phyloP scores from a whole-genome alignment of 2,113 vertebrate genomes.

The Brachyistius frenatus region DNA sequence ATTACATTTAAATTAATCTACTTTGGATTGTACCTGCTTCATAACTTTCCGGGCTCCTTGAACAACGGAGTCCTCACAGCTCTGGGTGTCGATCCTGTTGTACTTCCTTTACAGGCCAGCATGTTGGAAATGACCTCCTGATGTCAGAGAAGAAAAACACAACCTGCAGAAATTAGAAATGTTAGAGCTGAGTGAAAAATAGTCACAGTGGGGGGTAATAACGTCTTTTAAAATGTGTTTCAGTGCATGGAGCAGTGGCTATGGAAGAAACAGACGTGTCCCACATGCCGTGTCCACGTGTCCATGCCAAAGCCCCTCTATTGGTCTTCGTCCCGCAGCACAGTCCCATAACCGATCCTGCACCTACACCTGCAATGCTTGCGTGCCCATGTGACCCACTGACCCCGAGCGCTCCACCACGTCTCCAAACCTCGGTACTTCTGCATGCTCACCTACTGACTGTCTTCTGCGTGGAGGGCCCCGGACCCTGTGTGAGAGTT shows the following conservation, averaged over 20 bases:
- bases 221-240: constrained; percentile 52
- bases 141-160: constrained; percentile 38
- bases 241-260: constrained; percentile 78
- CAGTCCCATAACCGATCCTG: constrained; percentile 68
- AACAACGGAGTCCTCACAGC: neutral
- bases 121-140: constrained; percentile 56
- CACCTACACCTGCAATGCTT: neutral
- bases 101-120: neutral
- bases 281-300: constrained; percentile 55
- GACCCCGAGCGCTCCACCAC: constrained; percentile 10
- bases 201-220: neutral
- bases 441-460: constrained; percentile 15
- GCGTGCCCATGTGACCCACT: constrained; percentile 25
- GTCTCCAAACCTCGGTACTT: neutral
- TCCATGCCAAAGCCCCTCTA: constrained; percentile 64
- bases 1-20: neutral
- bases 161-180: neutral
- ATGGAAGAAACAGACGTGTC: constrained; percentile 72
- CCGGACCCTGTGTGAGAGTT: neutral
- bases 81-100: neutral
- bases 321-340: constrained; percentile 66
- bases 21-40: neutral
- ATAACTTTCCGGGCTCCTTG: neutral
- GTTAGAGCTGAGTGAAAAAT: neutral
- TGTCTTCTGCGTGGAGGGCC: neutral